These are phyloP conservation scores for Temnothorax longispinosus DNA, from an alignment of 1,140 invertebrate genomes.

Conservation along the genomic window DNA sequence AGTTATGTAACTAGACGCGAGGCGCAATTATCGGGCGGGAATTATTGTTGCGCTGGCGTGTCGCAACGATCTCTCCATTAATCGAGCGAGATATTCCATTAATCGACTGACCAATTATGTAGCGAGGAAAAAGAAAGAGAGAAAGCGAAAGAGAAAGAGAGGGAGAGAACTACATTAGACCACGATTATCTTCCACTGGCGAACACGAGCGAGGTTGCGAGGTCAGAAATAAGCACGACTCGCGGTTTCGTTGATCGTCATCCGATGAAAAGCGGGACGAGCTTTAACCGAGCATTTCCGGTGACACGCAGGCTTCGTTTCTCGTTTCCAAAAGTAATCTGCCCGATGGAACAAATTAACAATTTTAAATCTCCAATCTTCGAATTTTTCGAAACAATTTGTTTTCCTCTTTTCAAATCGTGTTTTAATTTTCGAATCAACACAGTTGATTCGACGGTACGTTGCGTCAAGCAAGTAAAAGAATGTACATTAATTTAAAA, in stretches of 20 bases:
- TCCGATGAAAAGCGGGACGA: conserved; percentile 13
- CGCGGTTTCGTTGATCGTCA: conserved; percentile 34
- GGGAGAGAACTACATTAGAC: conserved; percentile 26
- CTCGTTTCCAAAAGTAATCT: neutral
- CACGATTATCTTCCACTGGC: conserved; percentile 64
- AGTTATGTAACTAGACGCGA: conserved; percentile 67
- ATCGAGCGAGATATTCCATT: conserved; percentile 46
- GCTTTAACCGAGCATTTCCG: conserved; percentile 18
- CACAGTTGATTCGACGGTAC: too few relatives aligned
- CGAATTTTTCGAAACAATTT: neutral
- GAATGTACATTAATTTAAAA: neutral
- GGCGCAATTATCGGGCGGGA: conserved; percentile 66
- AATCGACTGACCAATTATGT: conserved; percentile 46
- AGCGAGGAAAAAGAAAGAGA: conserved; percentile 10
- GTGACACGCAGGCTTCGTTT: neutral
- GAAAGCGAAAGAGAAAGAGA: neutral
- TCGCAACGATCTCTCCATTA: conserved; percentile 70
- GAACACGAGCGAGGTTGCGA: conserved; percentile 66
- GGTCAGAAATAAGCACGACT: conserved; percentile 57
- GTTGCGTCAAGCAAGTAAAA: neutral
- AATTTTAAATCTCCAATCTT: neutral
- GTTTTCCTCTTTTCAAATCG: neutral
- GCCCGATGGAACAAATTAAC: conserved; percentile 5
- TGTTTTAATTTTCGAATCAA: neutral
- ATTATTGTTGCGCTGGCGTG: conserved; percentile 75